Evolutionary conservation across 2,113 vertebrate species (phyloP), one percentile per base, ranked within the genome.

Genomic region (Saimiri boliviensis): DNA sequence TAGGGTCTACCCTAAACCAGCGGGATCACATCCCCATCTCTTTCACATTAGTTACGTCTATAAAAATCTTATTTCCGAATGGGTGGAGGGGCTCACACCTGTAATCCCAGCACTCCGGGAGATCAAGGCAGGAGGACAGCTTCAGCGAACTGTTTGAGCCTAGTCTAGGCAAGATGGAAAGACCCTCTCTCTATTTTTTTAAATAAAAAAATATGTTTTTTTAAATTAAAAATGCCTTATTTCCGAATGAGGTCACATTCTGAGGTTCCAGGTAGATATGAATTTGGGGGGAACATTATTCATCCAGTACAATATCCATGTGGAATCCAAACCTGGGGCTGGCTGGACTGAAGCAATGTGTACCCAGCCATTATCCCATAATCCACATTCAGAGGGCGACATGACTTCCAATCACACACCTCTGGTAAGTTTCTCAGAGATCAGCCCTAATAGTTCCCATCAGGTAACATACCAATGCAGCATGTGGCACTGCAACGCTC

Each of bases 281-380:
- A 23, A 71, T 25, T 32, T 16, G 6, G 19, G 40, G 16, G 68
- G 21, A 25, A n/a, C 8, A 2, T 5, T 12, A 7, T 37, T 60
- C 32, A 58, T 8, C 10, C 8, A 60, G 37, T 47, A 23, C 17
- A 56, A 40, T 47, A 45, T 27, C 12, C 5, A 5, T 49, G 54
- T 47, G 21, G 27, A 63, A 58, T 70, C 68, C 23, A 30, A 30
- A 45, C 4, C 8, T 27, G 47, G 2, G 74, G 19, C 20, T 56
- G 60, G 27, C 40, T 0, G 3, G 8, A 2, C 32, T 40, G 74
- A n/a, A 30, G 42, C 14, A 5, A 5, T 16, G 32, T 2, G 13
- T 3, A 6, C 17, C 30, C 45, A 21, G 45, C 19, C 11, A 5
- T 5, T 2, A n/a, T 0, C 2, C 30, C 2, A 37, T 8, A 7